Base-by-base conservation (phyloP, 2,797 vertebrate species). In the Anabacerthia variegaticeps region DNA sequence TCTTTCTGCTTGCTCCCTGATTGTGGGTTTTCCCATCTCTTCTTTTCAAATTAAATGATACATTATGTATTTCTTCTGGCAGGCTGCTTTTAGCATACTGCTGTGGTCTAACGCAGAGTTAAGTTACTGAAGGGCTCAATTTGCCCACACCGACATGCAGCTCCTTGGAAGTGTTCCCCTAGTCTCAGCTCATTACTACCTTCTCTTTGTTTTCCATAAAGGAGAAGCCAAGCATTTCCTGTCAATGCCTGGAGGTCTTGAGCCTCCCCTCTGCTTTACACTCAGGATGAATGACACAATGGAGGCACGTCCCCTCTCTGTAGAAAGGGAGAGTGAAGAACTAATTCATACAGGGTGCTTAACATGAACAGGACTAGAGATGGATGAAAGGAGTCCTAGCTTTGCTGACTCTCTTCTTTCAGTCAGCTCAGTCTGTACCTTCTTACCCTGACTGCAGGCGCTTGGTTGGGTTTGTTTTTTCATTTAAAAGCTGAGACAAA, bases 21-120 rank as follows among this genome's bases (percentile, higher is more conserved):
- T 28, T 72, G 39, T 55, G 55, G 75, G 62, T 73, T 95, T 84
- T 76, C 48, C 68, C 76, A 77, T 88, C 63, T 92, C 69, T 88
- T 81, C 54, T 82, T 72, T 89, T 88, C 94, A 86, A 86, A 86
- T 65, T 39, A 88, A 69, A 79, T 59, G 48, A 69, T 49, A 79
- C n/a, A 55, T 81, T 68, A 89, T 24, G 23, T 52, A 85, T 88
- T 96, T 94, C 68, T 94, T 84, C 75, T 84, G 85, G 91, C 69
- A 95, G 82, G 41, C 74, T 92, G 81, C 71, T 92, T 78, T 85
- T 54, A 80, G 76, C 74, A 28, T 62, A 34, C 39, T 0, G 0
- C 73, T 88, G 72, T 39, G 68, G 74, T 82, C 56, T 82, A 85
- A 76, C 55, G 30, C 7, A 74, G 39, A 78, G 37, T 41, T 71